A percentile compares a stretch with the other conserved stretches of the same genome.
These are phyloP conservation scores for Actinostola sp. DNA, from an alignment of 92 coral and sea anemone genomes.

Conservation along the genomic window DNA sequence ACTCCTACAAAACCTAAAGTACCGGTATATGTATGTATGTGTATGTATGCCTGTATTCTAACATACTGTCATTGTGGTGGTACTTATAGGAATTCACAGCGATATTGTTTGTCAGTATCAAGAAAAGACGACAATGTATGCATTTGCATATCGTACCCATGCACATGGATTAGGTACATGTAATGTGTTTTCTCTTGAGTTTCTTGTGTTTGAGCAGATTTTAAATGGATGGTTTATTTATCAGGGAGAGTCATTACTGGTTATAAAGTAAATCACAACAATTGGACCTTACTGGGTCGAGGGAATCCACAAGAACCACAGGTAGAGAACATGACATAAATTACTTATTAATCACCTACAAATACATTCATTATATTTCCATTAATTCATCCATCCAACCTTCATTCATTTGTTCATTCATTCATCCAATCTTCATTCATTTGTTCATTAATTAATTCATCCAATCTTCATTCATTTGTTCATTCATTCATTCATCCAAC, in stretches of 20 bases:
- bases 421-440: too few relatives aligned
- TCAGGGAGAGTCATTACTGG: slow-evolving; percentile 88
- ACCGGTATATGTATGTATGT: too few relatives aligned
- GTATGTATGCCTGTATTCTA: too few relatives aligned
- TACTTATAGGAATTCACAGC: slow-evolving; percentile 78
- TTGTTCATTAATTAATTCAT: too few relatives aligned
- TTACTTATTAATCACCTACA: neutral
- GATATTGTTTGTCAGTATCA: slow-evolving; percentile 80
- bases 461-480: too few relatives aligned
- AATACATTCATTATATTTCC: too few relatives aligned
- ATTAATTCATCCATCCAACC: too few relatives aligned
- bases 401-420: too few relatives aligned
- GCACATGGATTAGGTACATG: slow-evolving; percentile 92
- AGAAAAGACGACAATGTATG: slow-evolving; percentile 65
- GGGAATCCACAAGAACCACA: slow-evolving; percentile 95
- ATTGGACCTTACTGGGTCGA: slow-evolving; percentile 86
- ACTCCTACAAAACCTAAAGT: too few relatives aligned
- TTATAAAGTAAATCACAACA: slow-evolving; percentile 67
- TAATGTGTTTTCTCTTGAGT: neutral
- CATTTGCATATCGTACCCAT: slow-evolving; percentile 94
- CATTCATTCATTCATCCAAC: too few relatives aligned
- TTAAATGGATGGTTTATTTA: neutral
- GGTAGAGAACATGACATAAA: too few relatives aligned
- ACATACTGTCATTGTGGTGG: too few relatives aligned
- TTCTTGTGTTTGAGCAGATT: neutral